Base-by-base conservation (phyloP, 2,888 invertebrate genomes). In the Dryocosmus kuriphilus region DNA sequence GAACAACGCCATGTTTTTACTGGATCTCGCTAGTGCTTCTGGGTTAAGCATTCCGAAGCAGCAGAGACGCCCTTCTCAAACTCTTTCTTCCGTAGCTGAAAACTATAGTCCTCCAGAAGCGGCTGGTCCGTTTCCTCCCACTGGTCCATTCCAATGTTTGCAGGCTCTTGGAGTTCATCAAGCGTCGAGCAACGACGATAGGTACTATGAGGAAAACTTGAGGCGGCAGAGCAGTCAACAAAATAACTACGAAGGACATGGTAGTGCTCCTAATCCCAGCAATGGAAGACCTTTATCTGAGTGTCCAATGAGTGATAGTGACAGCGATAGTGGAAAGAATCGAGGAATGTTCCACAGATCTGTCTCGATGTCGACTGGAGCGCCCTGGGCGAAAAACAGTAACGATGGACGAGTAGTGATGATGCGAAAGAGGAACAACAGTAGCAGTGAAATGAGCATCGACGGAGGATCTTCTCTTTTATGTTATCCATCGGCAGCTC, bases 1-100 rank as follows among this genome's bases (percentile, higher is more conserved):
- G 86, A 98, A 98, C 89, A 99, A 99, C 90, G 98, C 99, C 0
- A 94, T 98, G 91, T 99, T 99, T 90, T 92, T 99, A 16, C 93
- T 99, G 79, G 98, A 98, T 89, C 91, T 99, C 76, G 97, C 97
- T 0, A 96, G 97, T 81, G 95, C 96, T 1, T 94, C 95, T 5
- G 94, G 94, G 0, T 87, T 93, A 2, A 92, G 88, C 57, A 90
- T 92, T 75, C 91, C 92, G 1, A 91, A 91, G 77, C 91, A 91
- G 41, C 91, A 91, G 51, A 85, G 91, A 76, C 84, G 91, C 74
- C 86, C 90, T 1, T 89, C 91, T 14, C 91, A 91, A 65, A 90
- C 90, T 22, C 91, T 94, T 90, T 93, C 93, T 1, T 92, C 94
- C 0, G 92, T 94, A 1, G 93, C 93, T 1, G 94, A 94, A 84